Base-by-base conservation (phyloP, 2,888 invertebrate species). In the Eupithecia inturbata region DNA sequence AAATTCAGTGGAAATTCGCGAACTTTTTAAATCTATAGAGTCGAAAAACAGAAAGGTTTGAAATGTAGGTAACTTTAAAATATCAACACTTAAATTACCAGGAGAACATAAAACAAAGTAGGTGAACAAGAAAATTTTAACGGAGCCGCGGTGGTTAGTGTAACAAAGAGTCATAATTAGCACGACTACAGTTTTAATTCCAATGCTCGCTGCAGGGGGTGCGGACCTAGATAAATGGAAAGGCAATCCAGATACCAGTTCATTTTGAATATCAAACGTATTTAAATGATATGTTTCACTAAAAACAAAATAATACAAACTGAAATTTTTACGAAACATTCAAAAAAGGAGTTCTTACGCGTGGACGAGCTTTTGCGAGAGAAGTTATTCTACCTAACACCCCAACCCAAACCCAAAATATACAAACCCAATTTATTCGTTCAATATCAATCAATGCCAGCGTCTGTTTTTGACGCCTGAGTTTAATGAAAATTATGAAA, bases 81-180 rank as follows among this genome's bases (percentile, higher is more conserved):
- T 26, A 22, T 39, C 39, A 39, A 7, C 22, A 66, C 22, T 16
- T 1, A 26, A 39, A 26, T 26, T 66, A 66, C 39, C 33, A 66
- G 64, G 64, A 26, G 64, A 22, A 12, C 64, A 66, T 66, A 39
- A 39, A 36, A 66, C 64, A 66, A 66, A 39, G 33, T 73, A 33
- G 49, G 16, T 57, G 64, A 41, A 66, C 64, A 57, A 49, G 57
- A 41, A 68, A 57, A 66, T 33, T 28, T 22, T 33, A 64, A 36
- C 39, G 60, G 57, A 60, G 36, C 67, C 64, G 62, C 39, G 67
- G 73, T 62, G 68, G 68, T 64, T 57, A 66, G 60, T 62, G 57
- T 57, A 72, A 75, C 77, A 75, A 75, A 77, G 72, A 68, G 67
- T 45, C 19, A n/a, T 74, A 73, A 77, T 74, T 68, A 69, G 69